Evolutionary conservation across 2,113 vertebrate genomes (phyloP).

Genomic region (Trachemys scripta): DNA sequence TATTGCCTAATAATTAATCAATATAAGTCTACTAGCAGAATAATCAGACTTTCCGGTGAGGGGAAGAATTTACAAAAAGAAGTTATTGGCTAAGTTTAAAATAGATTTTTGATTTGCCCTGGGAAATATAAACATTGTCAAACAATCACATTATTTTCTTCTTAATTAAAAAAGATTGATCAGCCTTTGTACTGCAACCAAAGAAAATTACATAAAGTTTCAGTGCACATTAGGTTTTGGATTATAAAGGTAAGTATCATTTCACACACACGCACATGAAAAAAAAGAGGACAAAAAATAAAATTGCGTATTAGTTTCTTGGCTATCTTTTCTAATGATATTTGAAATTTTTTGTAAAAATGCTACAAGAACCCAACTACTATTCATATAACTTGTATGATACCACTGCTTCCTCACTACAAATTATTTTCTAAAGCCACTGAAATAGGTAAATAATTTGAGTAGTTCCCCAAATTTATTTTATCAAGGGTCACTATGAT

Average conservation of each 20-base stretch:
- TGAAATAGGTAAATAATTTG: not conserved
- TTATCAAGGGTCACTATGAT: not conserved
- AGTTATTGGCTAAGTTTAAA: not conserved
- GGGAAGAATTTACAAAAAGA: not conserved
- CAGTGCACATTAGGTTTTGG: not conserved
- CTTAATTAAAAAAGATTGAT: constrained; percentile 51
- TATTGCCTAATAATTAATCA: constrained; percentile 30
- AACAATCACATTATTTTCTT: constrained; percentile 18
- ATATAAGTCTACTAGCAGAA: constrained; percentile 21
- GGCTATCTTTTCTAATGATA: not conserved
- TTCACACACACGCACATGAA: not conserved
- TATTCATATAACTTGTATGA: not conserved
- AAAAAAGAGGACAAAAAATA: not conserved
- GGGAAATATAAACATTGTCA: constrained; percentile 36
- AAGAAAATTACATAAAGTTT: not conserved
- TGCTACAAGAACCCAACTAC: not conserved
- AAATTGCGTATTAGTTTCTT: not conserved
- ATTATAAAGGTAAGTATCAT: not conserved
- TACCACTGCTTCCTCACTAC: not conserved
- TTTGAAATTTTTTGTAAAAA: constrained; percentile 1
- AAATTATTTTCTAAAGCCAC: not conserved
- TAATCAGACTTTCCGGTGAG: constrained; percentile 17
- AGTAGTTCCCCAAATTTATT: not conserved
- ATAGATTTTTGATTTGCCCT: constrained; percentile 23
- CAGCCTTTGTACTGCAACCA: not conserved